Base-by-base conservation (phyloP, 2,888 invertebrate genomes). In the Oligia fasciuncula region DNA sequence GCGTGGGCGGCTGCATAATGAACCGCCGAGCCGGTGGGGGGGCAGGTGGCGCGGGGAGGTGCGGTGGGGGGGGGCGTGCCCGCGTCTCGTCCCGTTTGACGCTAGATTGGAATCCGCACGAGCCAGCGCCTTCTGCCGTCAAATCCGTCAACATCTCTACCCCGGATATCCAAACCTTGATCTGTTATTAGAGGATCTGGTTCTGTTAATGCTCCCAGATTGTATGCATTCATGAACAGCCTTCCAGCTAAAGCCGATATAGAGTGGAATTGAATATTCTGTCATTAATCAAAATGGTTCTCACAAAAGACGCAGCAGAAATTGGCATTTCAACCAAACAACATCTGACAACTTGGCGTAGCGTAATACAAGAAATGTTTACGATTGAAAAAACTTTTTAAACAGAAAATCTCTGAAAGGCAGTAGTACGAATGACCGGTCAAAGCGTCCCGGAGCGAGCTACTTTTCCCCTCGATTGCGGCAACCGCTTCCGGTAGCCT, bases 1-100 rank as follows among this genome's bases (percentile, higher is more conserved):
- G 94, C 93, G 94, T 94, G 95, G 95, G 95, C 93, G 95, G 94
- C 94, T 95, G 96, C 96, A 96, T 96, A 96, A 96, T 96, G 96
- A 96, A 95, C 94, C 94, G 91, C 87, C 90, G 88, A 89, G 92
- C 86, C 84, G 88, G 84, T 85, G 91, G 89, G 90, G 89, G 86
- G 90, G 90, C 84, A 85, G 89, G 90, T 87, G 88, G 84, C 87
- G 80, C 88, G 88, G 82, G 85, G 85, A 80, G 80, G 84, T 75
- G 81, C 79, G 81, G n/a, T n/a, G 85, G 81, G 86, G 79, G 84
- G 76, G 76, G 72, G 72, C 79, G 76, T 78, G 72, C 85, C 81
- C 88, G 87, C 86, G 87, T 88, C 89, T 89, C 90, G 89, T 91
- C 91, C 90, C 91, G 92, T 90, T 92, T 91, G 91, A 91, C 91